Evolutionary conservation across 2,888 invertebrate species (phyloP).

Genomic region (Drosophila merina): DNA sequence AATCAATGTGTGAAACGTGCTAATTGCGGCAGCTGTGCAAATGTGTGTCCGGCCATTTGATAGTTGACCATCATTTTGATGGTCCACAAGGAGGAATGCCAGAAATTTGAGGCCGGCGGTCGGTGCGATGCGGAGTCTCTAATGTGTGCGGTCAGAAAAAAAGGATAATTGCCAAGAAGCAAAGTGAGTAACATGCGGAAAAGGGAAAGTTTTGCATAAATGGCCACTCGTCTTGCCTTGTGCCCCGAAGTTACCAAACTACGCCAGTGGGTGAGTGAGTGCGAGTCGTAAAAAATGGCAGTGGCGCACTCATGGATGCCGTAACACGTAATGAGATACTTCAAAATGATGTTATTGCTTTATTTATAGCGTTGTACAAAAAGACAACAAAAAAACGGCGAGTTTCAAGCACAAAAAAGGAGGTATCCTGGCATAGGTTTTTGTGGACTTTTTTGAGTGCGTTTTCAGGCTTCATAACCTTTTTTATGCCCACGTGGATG

Average conservation of each 20-base stretch:
- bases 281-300: conserved; percentile 69
- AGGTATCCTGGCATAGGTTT: conserved; percentile 8
- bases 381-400: conserved; percentile 25
- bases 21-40: conserved; percentile 79
- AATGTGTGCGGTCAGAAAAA: conserved; percentile 55
- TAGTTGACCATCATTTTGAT: conserved; percentile 77
- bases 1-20: conserved; percentile 79
- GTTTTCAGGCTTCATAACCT: conserved; percentile 43
- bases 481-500: conserved; percentile 53
- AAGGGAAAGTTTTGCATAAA: conserved; percentile 70
- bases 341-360: conserved; percentile 80
- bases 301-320: conserved; percentile 63
- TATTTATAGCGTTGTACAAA: conserved; percentile 72
- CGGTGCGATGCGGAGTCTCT: conserved; percentile 14
- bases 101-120: conserved; percentile 11
- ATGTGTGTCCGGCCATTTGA: conserved; percentile 72
- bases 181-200: conserved; percentile 33
- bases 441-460: conserved; percentile 24
- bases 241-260: conserved; percentile 64
- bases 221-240: conserved; percentile 48
- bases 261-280: conserved; percentile 46
- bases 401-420: neutral
- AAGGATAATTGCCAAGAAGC: conserved; percentile 69
- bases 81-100: conserved; percentile 25
- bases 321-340: conserved; percentile 78